Evolutionary conservation across 2,113 vertebrate species (phyloP), one percentile per base, ranked within the genome.

Genomic region (Ammodytes marinus): DNA sequence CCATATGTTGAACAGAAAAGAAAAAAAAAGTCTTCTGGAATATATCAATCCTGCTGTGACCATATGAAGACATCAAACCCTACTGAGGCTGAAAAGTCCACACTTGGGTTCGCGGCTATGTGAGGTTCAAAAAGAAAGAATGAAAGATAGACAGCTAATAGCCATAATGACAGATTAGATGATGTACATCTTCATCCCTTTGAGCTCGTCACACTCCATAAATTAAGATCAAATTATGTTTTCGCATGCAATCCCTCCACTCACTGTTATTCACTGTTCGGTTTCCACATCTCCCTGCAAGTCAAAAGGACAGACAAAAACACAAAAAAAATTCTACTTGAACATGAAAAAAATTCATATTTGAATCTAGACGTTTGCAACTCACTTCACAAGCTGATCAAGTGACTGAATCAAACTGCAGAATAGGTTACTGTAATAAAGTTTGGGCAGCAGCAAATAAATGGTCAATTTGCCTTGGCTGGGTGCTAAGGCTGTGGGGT

Each of bases 61-160:
- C 80, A 69, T 79, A 89, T 90, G 90, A 92, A 92, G 88, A 91
- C 80, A 82, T 92, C 89, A 92, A 86, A 88, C 79, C 73, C 72
- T 3, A 17, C 57, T 0, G n/a, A 73, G 69, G 69, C 74, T 39
- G 6, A 71, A 75, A 60, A 27, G 50, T 60, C 46, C 71, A 63
- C 72, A 70, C 45, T 27, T 65, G 69, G 82, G 73, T 85, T 82
- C 70, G 73, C 77, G 15, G 72, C 81, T 57, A 69, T 53, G 65
- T 17, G 70, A 68, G 64, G 74, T 81, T 74, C 59, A 64, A 79
- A 64, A 70, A 84, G 75, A 86, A 70, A 69, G 72, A 70, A 13
- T 77, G 64, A 64, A 50, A 57, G 27, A 27, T 27, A 57, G 75
- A 85, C 71, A 63, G 72, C 66, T 14, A 46, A 65, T 66, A 84